These are phyloP conservation scores for Parauchenoglanis ngamensis DNA, from an alignment of 2,797 vertebrate genomes.

Conservation along the genomic window DNA sequence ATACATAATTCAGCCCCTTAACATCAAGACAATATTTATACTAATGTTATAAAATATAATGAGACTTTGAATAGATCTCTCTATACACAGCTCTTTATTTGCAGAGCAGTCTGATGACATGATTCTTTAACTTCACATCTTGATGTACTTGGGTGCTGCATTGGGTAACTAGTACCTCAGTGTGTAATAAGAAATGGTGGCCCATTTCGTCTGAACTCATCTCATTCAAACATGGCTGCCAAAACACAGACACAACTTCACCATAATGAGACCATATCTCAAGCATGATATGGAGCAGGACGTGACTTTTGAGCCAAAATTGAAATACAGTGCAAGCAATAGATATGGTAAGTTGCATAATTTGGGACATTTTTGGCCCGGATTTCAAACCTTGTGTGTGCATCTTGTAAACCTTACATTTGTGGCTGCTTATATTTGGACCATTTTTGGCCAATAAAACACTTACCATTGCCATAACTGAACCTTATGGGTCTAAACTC, in stretches of 20 bases:
- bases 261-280: neutral
- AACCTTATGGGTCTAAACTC: neutral
- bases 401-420: neutral
- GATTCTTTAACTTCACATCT: neutral
- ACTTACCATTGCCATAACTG: neutral
- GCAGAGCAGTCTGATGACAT: neutral
- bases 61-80: neutral
- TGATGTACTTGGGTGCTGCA: neutral
- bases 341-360: neutral
- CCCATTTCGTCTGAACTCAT: conserved; percentile 1
- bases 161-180: neutral
- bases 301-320: neutral
- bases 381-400: neutral
- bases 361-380: neutral
- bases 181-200: neutral
- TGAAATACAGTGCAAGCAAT: neutral
- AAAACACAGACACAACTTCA: neutral
- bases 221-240: neutral
- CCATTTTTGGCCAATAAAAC: neutral
- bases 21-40: neutral
- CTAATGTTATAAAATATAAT: neutral
- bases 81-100: neutral
- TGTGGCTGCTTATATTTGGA: conserved; percentile 2
- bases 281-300: conserved; percentile 4
- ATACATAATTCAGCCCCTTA: neutral